Conservation (phyloP, 2,113 vertebrate species). For the Sylvia atricapilla region DNA sequence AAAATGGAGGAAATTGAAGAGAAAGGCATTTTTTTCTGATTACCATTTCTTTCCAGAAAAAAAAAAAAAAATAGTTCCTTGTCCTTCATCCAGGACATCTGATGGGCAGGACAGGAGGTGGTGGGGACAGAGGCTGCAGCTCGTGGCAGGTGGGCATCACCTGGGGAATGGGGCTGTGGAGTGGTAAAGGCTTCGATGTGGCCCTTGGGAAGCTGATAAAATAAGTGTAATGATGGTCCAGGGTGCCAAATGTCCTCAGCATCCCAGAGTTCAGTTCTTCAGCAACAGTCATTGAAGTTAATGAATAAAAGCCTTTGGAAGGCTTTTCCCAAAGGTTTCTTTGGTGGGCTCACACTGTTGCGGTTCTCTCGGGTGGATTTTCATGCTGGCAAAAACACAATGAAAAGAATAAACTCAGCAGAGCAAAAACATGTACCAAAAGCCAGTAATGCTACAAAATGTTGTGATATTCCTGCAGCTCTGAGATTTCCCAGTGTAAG, state of each 20-base stretch:
- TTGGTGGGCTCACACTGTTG: neutral
- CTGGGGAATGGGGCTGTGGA: neutral
- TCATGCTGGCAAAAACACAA: neutral
- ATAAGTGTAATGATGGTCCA: neutral
- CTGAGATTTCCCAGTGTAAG: neutral
- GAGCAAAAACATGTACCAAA: neutral
- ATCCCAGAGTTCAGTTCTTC: neutral
- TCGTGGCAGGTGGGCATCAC: rapidly evolving
- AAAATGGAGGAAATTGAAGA: neutral
- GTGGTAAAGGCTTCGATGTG: neutral
- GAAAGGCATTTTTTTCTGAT: neutral
- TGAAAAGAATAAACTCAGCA: neutral
- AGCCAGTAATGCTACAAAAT: neutral
- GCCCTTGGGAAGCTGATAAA: neutral
- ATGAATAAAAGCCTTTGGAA: neutral
- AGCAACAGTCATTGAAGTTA: neutral
- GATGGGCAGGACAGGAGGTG: neutral
- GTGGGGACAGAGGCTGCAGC: neutral
- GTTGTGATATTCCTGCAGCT: neutral
- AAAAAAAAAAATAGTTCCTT: neutral
- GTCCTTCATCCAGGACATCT: neutral
- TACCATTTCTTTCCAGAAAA: neutral
- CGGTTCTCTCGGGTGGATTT: neutral
- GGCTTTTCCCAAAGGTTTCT: neutral
- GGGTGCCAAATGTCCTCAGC: neutral